phyloP scores from a whole-genome alignment of 2,888 invertebrate species.

The Imbricaverruca yamaguchii region DNA sequence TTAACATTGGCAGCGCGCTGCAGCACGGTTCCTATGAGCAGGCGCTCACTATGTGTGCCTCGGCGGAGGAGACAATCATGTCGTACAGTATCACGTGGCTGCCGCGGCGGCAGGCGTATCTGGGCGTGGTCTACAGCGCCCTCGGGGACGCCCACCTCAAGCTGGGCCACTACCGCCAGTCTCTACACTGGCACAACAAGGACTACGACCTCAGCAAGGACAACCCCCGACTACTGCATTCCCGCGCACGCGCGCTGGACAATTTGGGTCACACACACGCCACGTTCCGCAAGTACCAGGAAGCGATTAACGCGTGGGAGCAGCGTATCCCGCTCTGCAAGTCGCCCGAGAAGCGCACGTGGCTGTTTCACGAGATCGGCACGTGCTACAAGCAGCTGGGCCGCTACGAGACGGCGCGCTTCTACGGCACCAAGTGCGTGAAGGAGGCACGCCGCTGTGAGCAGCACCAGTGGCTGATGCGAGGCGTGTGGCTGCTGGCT shows the following conservation, averaged over 20 bases:
- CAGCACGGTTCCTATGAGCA: not conserved
- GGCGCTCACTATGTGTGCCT: not conserved
- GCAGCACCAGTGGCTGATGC: not conserved
- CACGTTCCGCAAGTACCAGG: conserved; percentile 6
- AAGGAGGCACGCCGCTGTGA: conserved; percentile 4
- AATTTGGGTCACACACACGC: conserved; percentile 12
- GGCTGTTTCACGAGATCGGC: conserved; percentile 19
- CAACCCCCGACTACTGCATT: not conserved
- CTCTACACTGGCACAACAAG: conserved; percentile 14
- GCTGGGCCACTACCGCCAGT: conserved; percentile 8
- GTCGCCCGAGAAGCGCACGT: not conserved
- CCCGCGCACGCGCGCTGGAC: conserved; percentile 10
- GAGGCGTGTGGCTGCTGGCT: conserved; percentile 16
- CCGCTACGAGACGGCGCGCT: conserved; percentile 9
- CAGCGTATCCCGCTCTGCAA: conserved; percentile 1
- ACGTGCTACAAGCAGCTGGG: conserved; percentile 13
- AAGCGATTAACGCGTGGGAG: conserved; percentile 13
- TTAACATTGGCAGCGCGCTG: not conserved
- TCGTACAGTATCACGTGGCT: not conserved
- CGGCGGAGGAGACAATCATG: not conserved
- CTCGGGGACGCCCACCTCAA: conserved; percentile 9
- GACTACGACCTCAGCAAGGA: conserved; percentile 17
- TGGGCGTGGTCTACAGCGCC: conserved; percentile 18
- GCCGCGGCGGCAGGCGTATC: conserved; percentile 2
- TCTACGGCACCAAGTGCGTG: conserved; percentile 21